These are phyloP conservation scores for Cacatua alba DNA, from an alignment of 2,113 vertebrate species.

Conservation along the genomic window DNA sequence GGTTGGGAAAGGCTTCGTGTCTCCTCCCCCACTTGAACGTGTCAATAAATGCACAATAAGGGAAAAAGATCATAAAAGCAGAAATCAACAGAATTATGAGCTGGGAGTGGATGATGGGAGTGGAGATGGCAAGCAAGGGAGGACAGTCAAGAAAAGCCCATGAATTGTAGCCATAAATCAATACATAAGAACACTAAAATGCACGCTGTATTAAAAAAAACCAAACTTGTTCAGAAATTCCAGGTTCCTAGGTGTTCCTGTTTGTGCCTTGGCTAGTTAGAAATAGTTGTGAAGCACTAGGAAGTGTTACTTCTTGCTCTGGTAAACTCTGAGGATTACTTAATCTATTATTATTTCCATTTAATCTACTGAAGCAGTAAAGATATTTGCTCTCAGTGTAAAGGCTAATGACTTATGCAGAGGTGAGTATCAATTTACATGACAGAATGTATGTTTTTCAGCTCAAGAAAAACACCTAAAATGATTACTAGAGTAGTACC, in stretches of 20 bases:
- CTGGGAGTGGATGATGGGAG: not conserved
- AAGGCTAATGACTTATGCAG: slow-evolving; percentile 12
- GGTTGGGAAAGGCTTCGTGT: not conserved
- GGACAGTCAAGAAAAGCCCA: not conserved
- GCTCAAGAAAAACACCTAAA: not conserved
- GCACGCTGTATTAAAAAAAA: not conserved
- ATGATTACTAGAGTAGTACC: not conserved
- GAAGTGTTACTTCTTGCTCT: not conserved
- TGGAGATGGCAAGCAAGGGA: not conserved
- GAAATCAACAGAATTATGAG: not conserved
- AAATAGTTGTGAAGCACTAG: not conserved
- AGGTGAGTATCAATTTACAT: not conserved
- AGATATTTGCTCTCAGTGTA: not conserved
- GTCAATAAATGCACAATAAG: not conserved
- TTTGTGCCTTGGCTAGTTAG: not conserved
- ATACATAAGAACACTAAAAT: not conserved
- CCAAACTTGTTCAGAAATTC: not conserved
- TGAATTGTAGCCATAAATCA: not conserved
- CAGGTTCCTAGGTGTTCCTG: not conserved
- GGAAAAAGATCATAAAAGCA: not conserved
- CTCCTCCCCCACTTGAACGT: rapidly evolving
- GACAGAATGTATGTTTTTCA: not conserved
- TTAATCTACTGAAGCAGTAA: not conserved
- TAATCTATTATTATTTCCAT: not conserved
- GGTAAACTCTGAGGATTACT: not conserved